A percentile compares a stretch with the other conserved stretches of the same genome.
Evolutionary conservation across 2,797 vertebrate genomes (phyloP).

Genomic region (Lacerta viridis): DNA sequence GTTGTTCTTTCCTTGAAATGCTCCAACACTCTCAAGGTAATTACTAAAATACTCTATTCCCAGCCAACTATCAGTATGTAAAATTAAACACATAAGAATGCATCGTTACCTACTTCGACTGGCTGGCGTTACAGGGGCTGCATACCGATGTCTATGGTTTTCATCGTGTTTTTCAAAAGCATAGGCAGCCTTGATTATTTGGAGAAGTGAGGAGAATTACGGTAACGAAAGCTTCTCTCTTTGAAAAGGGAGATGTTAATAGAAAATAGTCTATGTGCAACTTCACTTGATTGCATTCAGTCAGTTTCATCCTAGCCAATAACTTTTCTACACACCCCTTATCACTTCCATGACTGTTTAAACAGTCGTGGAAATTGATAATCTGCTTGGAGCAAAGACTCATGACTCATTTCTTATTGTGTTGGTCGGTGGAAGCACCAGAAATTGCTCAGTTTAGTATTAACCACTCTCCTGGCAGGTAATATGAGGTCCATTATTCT

Average conservation of each 20-base stretch:
- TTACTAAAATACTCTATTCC: background rate
- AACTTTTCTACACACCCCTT: background rate
- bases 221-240: background rate
- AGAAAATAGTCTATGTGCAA: background rate
- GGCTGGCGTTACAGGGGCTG: background rate
- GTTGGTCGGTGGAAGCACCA: background rate
- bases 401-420: background rate
- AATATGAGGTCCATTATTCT: background rate
- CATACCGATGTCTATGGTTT: background rate
- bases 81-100: background rate
- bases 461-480: background rate
- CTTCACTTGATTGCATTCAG: background rate
- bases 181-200: background rate
- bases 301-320: background rate
- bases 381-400: background rate
- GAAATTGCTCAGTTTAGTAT: background rate
- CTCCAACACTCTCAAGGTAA: background rate
- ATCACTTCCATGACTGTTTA: background rate
- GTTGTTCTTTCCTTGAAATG: background rate
- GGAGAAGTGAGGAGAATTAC: background rate
- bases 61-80: background rate
- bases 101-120: background rate
- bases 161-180: background rate
- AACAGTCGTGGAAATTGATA: too few relatives aligned
- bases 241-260: background rate